Base-by-base conservation (phyloP, 2,113 vertebrate species). In the Aegotheles bennettii region DNA sequence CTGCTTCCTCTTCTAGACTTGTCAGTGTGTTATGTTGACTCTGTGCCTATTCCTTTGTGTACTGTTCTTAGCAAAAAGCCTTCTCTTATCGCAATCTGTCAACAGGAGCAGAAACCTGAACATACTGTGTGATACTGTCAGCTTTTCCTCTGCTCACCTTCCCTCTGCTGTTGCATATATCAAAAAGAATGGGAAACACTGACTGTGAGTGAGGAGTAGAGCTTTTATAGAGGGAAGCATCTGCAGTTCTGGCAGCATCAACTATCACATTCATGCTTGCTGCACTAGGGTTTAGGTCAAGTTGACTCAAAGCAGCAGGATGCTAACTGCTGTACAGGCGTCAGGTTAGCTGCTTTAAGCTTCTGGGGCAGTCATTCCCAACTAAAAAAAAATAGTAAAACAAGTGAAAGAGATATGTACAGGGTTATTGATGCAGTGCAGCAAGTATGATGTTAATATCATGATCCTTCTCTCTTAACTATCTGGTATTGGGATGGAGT, bases 81-180 rank as follows among this genome's bases (percentile, higher is more conserved):
- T 74, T 84, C 53, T 81, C 36, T 63, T 45, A 29, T 20, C 10
- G 9, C 18, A n/a, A 1, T 25, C 25, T 82, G 43, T 45, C 61
- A 87, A 23, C n/a, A 40, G 42, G 36, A 74, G 42, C 28, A 73
- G 35, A 83, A 70, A 53, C 38, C n/a, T 50, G 67, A 57, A 19
- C 8, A 10, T 16, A 11, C 19, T 0, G 1, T n/a, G n/a, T 31
- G 20, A 69, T 13, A 17, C 29, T 6, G 10, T 26, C 35, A 64
- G 19, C 13, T 80, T 83, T 76, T n/a, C 20, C 33, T 65, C 45
- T 79, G 50, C 43, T 81, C n/a, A 40, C 69, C 16, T 81, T 86
- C 23, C 21, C 6, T 42, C 23, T 56, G 40, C 42, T 59, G 16
- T 8, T 48, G n/a, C 57, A 45, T n/a, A 12, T 40, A 6, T 28